phyloP scores from a whole-genome alignment of 1,140 invertebrate species.

The Drosophila grimshawi region DNA sequence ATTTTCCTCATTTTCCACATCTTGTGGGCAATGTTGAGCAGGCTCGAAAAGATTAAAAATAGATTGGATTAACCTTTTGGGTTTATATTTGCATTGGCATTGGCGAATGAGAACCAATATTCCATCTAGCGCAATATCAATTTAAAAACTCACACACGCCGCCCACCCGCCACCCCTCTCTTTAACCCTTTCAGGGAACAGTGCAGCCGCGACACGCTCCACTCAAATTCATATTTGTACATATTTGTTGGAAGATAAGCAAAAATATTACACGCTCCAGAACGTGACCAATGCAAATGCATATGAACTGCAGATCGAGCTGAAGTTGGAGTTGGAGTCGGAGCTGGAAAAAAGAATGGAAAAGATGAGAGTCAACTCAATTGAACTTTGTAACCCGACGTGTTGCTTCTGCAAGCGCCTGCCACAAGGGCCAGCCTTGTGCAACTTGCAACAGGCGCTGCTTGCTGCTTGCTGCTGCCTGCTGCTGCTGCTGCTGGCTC shows the following conservation, averaged over 20 bases:
- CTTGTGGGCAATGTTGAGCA: too few relatives aligned
- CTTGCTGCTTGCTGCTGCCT: not conserved
- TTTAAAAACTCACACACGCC: slow-evolving; percentile 28
- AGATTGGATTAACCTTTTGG: not conserved
- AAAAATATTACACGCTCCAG: slow-evolving; percentile 78
- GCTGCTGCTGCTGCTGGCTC: slow-evolving; percentile 29
- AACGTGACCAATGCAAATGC: slow-evolving; percentile 82
- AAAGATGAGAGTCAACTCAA: slow-evolving; percentile 72
- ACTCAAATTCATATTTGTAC: slow-evolving; percentile 75
- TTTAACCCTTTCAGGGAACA: not conserved
- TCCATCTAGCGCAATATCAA: slow-evolving; percentile 4
- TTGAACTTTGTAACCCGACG: slow-evolving; percentile 73
- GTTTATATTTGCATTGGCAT: not conserved
- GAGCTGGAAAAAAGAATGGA: slow-evolving; percentile 6
- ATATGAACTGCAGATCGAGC: slow-evolving; percentile 56
- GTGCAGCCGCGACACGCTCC: slow-evolving; percentile 1
- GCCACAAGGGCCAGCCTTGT: slow-evolving; percentile 25
- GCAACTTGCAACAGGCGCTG: slow-evolving; percentile 25
- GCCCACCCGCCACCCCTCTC: not conserved
- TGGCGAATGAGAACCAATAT: too few relatives aligned
- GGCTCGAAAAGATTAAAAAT: too few relatives aligned
- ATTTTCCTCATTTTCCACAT: too few relatives aligned
- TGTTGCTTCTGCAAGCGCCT: slow-evolving; percentile 70
- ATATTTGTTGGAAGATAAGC: slow-evolving; percentile 72
- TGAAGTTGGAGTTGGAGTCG: not conserved